Evolutionary conservation across 2,113 vertebrate species (phyloP), one percentile per base, ranked within the genome.

Genomic region (Lathamus discolor): DNA sequence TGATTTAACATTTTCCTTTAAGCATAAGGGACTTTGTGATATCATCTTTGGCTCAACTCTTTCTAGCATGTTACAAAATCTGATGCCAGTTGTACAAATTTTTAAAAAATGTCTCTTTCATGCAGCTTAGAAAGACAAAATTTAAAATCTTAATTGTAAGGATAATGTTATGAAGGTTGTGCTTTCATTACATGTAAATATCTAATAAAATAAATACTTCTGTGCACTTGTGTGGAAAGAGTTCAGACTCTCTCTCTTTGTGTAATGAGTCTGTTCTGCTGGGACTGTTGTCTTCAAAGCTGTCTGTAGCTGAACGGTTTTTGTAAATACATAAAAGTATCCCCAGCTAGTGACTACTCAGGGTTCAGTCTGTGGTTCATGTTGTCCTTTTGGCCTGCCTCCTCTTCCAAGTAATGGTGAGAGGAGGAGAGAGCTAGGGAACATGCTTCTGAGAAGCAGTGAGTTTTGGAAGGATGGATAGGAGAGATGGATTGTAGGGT

Each of bases 1-100:
- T 97, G 94, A 97, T 96, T 94, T 97, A 96, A 95, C 96, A 94
- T 96, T 96, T 97, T 95, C 72, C 46, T 61, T 87, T 85, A 91
- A 91, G 78, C 94, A 94, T 96, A 97, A 95, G 94, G 93, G 84
- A 94, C 25, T 94, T 94, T 19, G 44, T 95, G 94, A 95, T 96
- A 95, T 93, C 91, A 94, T 95, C 70, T 90, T 95, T 96, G 95
- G 96, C 96, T 96, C 84, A 70, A 18, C 57, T 93, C 43, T 94
- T 94, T 70, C 63, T 94, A 90, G 75, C 70, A 74, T 91, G 63
- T 95, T 97, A 83, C 76, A 92, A 91, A 90, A 77, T 67, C 67
- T 76, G 43, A 96, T 95, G 78, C 89, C 87, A 94, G 87, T 96
- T 95, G 25, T 83, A 91, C 74, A 73, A 55, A 13, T 80, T 90